A percentile compares a stretch with the other conserved stretches of the same genome.
phyloP scores from a whole-genome alignment of 1,140 invertebrate species.

The Heterodera schachtii region DNA sequence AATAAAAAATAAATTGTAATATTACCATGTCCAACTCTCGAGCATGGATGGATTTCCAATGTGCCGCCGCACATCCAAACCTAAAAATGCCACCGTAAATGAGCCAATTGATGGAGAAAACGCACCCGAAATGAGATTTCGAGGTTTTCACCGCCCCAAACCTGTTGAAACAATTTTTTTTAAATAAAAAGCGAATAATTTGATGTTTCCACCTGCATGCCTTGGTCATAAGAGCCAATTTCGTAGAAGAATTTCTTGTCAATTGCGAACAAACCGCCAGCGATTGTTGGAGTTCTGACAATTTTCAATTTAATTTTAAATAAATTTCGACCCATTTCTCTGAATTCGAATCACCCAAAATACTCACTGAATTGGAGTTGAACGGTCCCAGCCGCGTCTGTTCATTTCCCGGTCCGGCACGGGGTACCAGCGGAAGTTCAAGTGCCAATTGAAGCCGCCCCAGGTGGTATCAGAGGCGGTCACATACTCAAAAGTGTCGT shows the following conservation, averaged over 20 bases:
- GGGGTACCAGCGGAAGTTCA: constrained; percentile 86
- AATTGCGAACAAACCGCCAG: constrained; percentile 54
- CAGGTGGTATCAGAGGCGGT: constrained; percentile 89
- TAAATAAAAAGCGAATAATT: neutral
- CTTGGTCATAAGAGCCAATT: constrained; percentile 83
- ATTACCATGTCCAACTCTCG: constrained; percentile 78
- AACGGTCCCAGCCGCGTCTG: constrained; percentile 51
- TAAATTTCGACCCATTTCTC: too few species aligned
- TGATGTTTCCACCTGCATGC: constrained; percentile 79
- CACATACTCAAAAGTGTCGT: constrained; percentile 90
- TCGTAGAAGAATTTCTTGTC: constrained; percentile 55
- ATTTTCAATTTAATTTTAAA: neutral
- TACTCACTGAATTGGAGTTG: constrained; percentile 47
- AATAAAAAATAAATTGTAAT: neutral
- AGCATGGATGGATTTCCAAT: constrained; percentile 89
- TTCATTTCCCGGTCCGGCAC: constrained; percentile 57
- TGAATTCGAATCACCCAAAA: too few species aligned
- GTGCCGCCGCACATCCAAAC: constrained; percentile 94
- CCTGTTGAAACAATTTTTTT: neutral
- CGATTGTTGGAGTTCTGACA: constrained; percentile 53
- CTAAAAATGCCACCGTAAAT: constrained; percentile 31
- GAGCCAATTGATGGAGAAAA: constrained; percentile 5
- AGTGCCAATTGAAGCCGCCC: constrained; percentile 87
- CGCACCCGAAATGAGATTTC: constrained; percentile 69
- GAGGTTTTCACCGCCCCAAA: constrained; percentile 81